These are phyloP conservation scores for Oscheius sp. DNA, from an alignment of 2,888 invertebrate genomes.

Conservation along the genomic window DNA sequence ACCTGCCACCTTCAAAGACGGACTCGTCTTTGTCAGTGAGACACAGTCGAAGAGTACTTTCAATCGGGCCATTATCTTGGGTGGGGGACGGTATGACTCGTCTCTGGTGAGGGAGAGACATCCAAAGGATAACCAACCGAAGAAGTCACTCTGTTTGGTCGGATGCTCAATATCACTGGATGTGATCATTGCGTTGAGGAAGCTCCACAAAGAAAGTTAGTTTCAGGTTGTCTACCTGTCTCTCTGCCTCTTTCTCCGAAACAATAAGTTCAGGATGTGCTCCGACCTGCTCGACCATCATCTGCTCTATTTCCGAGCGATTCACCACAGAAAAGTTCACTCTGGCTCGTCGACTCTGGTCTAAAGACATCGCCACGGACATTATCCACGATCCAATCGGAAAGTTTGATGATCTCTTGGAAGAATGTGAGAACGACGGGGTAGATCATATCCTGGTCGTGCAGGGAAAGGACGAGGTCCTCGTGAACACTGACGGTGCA, in stretches of 20 bases:
- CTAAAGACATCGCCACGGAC: slow-evolving; percentile 35
- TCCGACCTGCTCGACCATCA: slow-evolving; percentile 31
- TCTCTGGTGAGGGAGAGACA: slow-evolving; percentile 45
- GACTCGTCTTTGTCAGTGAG: slow-evolving; percentile 52
- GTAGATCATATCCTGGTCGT: slow-evolving; percentile 42
- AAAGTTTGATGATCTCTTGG: slow-evolving; percentile 37
- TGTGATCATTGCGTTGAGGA: slow-evolving; percentile 14
- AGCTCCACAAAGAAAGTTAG: not conserved
- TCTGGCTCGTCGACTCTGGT: slow-evolving; percentile 42
- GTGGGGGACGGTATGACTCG: slow-evolving; percentile 53
- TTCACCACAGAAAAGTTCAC: slow-evolving; percentile 42
- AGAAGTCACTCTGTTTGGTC: slow-evolving; percentile 40
- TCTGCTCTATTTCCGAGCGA: slow-evolving; percentile 40
- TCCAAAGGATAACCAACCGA: slow-evolving; percentile 45
- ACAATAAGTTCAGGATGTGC: not conserved
- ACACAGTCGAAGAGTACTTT: slow-evolving; percentile 8
- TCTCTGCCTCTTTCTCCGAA: too few species aligned
- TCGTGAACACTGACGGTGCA: not conserved
- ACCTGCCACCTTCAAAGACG: slow-evolving; percentile 57
- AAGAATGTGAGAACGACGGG: slow-evolving; percentile 7
- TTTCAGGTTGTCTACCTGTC: not conserved
- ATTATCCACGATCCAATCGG: slow-evolving; percentile 44
- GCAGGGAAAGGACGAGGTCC: slow-evolving; percentile 22
- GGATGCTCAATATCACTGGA: slow-evolving; percentile 54
- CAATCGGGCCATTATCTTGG: slow-evolving; percentile 6